Percentiles rank a stretch among this genome's conserved stretches.
These are phyloP conservation scores for Anoplophora glabripennis DNA, from an alignment of 1,140 invertebrate species.

Conservation along the genomic window DNA sequence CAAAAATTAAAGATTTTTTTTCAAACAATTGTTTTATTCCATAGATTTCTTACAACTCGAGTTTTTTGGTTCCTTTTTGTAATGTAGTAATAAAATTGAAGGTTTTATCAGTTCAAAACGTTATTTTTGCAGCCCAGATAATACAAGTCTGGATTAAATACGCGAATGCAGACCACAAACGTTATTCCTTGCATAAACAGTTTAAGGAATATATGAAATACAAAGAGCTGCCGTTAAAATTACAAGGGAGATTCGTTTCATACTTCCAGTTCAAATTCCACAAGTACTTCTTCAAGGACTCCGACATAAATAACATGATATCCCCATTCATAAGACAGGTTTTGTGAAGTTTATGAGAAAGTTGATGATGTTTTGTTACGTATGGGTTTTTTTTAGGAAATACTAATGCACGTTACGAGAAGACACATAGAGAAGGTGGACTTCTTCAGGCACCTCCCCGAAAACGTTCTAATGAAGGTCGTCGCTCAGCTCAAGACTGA, in stretches of 20 bases:
- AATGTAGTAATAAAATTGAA: no score
- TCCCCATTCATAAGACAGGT: constrained; percentile 21
- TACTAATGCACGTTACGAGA: constrained; percentile 28
- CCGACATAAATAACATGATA: constrained; percentile 21
- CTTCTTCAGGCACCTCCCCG: constrained; percentile 34
- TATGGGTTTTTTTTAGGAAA: constrained; percentile 32
- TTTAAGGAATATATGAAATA: constrained; percentile 28
- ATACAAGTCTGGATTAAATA: constrained; percentile 6
- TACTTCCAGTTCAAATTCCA: constrained; percentile 39
- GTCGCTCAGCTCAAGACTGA: constrained; percentile 30
- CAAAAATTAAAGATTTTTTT: no score
- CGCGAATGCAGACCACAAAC: not conserved
- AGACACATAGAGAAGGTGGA: constrained; percentile 29
- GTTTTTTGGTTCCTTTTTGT: no score
- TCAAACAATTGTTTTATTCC: no score
- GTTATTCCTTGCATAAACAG: constrained; percentile 13
- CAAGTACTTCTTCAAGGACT: constrained; percentile 33
- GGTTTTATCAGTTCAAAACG: no score
- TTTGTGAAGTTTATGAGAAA: not conserved
- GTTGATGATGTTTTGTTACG: no score
- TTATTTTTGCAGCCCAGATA: not conserved
- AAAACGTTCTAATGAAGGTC: constrained; percentile 27
- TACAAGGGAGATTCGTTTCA: constrained; percentile 20
- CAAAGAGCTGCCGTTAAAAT: constrained; percentile 26
- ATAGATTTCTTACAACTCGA: no score